Evolutionary conservation across 2,113 vertebrate species (phyloP), one percentile per base, ranked within the genome.

Genomic region (Corapipo altera): DNA sequence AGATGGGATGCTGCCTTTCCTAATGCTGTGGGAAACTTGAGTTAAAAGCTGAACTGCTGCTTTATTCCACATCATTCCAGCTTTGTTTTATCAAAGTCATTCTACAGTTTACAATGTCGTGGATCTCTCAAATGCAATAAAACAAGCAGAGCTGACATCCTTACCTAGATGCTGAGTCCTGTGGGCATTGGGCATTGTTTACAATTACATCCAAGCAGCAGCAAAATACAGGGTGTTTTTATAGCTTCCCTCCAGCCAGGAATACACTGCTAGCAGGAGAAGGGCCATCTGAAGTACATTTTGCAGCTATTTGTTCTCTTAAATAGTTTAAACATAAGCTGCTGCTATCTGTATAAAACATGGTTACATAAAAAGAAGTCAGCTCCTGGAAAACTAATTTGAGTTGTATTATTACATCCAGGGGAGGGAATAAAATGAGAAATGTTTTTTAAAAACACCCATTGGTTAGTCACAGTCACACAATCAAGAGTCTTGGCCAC

Each of bases 301-400:
- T 85, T 93, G 81, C 84, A 93, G 86, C 95, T 94, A 90, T 96
- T 97, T 97, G 96, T 97, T 96, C 93, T 96, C 89, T 94, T 97
- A 96, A 97, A 96, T 96, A 95, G 91, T 96, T 97, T 94, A 97
- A 96, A 77, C 70, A 32, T 85, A 90, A 92, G 92, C 81, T 94
- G 88, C 90, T 92, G 72, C 93, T 95, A 27, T 96, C 93, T 91
- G 69, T 89, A 57, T 76, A 67, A 93, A 93, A 77, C 94, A 91
- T 41, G 91, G 81, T 92, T 93, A 79, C 81, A 65, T 93, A 85
- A 95, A 95, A 75, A 91, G 86, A 72, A 82, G 81, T 92, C 95
- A 87, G 74, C 83, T 94, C 81, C 89, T 80, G 88, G 58, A 92
- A 95, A 85, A 85, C 61, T 93, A 86, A 87, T 96, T 95, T 81